Base-by-base conservation (phyloP, 2,113 vertebrate genomes). In the Pseudorhombus dupliciocellatus region DNA sequence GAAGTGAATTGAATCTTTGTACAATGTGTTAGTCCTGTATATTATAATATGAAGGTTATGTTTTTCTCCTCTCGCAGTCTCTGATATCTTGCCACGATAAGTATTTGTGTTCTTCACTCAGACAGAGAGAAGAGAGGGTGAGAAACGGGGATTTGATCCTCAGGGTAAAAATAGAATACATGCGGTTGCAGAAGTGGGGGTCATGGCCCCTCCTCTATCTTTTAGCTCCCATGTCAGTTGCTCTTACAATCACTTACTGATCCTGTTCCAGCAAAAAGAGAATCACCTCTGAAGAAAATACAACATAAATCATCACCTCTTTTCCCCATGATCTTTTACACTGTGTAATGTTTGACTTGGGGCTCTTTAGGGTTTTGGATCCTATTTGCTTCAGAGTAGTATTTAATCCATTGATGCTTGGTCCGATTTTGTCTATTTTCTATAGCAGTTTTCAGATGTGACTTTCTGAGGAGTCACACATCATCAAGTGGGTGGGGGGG, bases 221-320 rank as follows among this genome's bases (percentile, higher is more conserved):
- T 73, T 80, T 75, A 73, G 84, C 80, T 57, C 67, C 53, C 52
- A 58, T 61, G 81, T 85, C 88, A 85, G 68, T 75, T 74, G 82
- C 68, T 79, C 86, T 89, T 73, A 80, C 73, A 66, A 79, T 88
- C 77, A 80, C 46, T 84, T 46, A 73, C 55, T 72, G 59, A 86
- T 50, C 53, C 26, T 52, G 55, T 70, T 70, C 80, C 75, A 78
- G 67, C 56, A 75, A 66, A 66, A 70, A 51, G 51, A 48, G 46
- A 31, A 73, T 37, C 37, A 25, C 46, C 37, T 57, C 48, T 65
- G 63, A n/a, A 24, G 44, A 55, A 72, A 70, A 62, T 52, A 60
- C 61, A 52, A 16, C 6, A 20, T 62, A 52, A 60, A 48, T 40
- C 60, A 57, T 25, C 30, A 60, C 69, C 37, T 54, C 24, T 16